These are phyloP conservation scores for Cephus runcator DNA, from an alignment of 2,888 invertebrate genomes.

Conservation along the genomic window DNA sequence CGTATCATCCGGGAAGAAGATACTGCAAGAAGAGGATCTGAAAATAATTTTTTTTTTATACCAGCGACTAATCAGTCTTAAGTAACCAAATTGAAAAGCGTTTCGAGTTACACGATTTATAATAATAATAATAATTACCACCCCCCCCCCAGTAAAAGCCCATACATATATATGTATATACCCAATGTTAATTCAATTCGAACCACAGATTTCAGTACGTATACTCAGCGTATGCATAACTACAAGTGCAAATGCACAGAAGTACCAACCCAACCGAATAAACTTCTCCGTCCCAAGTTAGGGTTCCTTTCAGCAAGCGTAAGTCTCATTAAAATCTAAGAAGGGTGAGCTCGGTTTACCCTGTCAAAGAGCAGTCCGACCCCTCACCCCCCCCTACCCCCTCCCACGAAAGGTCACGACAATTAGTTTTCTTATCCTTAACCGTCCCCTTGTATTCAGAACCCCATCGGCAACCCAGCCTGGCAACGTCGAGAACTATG, in stretches of 20 bases:
- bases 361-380: not conserved
- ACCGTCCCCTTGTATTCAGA: not conserved
- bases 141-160: not conserved
- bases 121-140: not conserved
- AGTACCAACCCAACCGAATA: not conserved
- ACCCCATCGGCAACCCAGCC: not conserved
- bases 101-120: too few relatives aligned
- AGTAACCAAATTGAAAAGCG: too few relatives aligned
- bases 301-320: slow-evolving; percentile 3
- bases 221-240: not conserved
- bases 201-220: not conserved
- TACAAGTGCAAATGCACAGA: not conserved
- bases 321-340: slow-evolving; percentile 29
- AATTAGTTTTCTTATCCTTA: slow-evolving; percentile 44
- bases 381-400: not conserved
- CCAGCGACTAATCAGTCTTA: too few relatives aligned
- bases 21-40: too few relatives aligned
- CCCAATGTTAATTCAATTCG: not conserved
- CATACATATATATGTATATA: not conserved
- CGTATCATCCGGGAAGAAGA: too few relatives aligned
- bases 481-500: not conserved
- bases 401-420: slow-evolving; percentile 23
- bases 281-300: not conserved
- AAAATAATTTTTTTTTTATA: too few relatives aligned
- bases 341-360: not conserved